Percentiles rank a stretch among this genome's conserved stretches.
Evolutionary conservation across 2,888 invertebrate species (phyloP).

Genomic region (Graphium colonna): DNA sequence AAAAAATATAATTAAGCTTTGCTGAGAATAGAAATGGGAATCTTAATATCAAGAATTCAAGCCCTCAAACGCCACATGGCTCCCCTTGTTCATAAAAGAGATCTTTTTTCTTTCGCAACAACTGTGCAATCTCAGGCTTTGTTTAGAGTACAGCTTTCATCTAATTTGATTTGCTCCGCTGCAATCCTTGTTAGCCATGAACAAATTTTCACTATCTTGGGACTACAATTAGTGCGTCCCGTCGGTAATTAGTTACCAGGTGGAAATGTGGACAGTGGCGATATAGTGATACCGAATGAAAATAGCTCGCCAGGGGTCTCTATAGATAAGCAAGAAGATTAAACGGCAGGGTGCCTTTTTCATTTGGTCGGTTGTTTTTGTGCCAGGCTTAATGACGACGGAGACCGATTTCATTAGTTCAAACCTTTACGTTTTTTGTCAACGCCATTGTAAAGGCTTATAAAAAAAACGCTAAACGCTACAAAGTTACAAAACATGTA

Average conservation of each 20-base stretch:
- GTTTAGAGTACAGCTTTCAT: no score
- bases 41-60: no score
- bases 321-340: conserved; percentile 14
- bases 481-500: conserved; percentile 5
- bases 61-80: no score
- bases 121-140: no score
- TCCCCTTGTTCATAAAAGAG: no score
- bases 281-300: conserved; percentile 11
- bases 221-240: conserved; percentile 16
- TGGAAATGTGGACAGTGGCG: conserved; percentile 11
- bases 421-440: not conserved
- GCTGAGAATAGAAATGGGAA: no score
- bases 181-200: conserved; percentile 12
- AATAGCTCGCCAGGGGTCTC: conserved; percentile 1
- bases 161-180: conserved; percentile 14
- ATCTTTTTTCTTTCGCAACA: no score
- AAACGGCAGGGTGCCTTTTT: not conserved
- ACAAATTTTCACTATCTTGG: conserved; percentile 14
- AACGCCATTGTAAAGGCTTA: not conserved
- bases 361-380: not conserved
- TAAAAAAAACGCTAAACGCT: conserved; percentile 4
- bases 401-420: not conserved
- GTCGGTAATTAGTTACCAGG: conserved; percentile 16
- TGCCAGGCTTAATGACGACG: not conserved
- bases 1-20: no score